Evolutionary conservation across 2,888 invertebrate genomes (phyloP).

Genomic region (Pterobdella sp.): DNA sequence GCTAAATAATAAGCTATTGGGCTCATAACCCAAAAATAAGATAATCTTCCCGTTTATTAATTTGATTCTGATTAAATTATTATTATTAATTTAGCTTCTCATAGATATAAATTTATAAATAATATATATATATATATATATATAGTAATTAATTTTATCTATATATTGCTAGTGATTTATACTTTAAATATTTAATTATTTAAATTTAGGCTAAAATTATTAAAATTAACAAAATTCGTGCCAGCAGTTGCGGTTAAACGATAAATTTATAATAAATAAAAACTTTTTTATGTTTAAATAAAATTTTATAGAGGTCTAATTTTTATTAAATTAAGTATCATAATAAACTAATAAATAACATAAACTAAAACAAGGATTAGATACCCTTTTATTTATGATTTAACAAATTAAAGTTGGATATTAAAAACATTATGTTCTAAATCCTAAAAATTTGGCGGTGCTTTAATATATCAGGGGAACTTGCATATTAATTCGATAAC

Average conservation of each 20-base stretch:
- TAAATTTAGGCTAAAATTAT: conserved; percentile 22
- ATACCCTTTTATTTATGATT: conserved; percentile 41
- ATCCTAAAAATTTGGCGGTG: conserved; percentile 43
- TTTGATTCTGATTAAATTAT: conserved; percentile 35
- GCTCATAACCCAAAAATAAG: conserved; percentile 38
- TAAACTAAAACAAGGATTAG: conserved; percentile 59
- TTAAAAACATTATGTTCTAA: conserved; percentile 39
- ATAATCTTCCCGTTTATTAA: conserved; percentile 28
- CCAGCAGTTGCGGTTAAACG: conserved; percentile 44
- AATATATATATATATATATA: neutral
- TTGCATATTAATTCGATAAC: conserved; percentile 40
- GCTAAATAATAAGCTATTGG: conserved; percentile 38
- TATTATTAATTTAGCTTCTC: conserved; percentile 16
- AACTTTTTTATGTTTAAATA: conserved; percentile 13
- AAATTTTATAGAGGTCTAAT: conserved; percentile 15
- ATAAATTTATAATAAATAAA: conserved; percentile 32
- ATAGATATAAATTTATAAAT: conserved; percentile 16
- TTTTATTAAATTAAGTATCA: neutral
- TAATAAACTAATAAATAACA: neutral
- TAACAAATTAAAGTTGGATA: conserved; percentile 36
- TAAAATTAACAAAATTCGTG: conserved; percentile 38
- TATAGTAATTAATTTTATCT: conserved; percentile 17
- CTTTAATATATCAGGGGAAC: conserved; percentile 41
- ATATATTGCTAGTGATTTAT: conserved; percentile 31
- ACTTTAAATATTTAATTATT: conserved; percentile 28